Conservation (phyloP, 2,888 invertebrate genomes). For the Phymatocera aterrima region DNA sequence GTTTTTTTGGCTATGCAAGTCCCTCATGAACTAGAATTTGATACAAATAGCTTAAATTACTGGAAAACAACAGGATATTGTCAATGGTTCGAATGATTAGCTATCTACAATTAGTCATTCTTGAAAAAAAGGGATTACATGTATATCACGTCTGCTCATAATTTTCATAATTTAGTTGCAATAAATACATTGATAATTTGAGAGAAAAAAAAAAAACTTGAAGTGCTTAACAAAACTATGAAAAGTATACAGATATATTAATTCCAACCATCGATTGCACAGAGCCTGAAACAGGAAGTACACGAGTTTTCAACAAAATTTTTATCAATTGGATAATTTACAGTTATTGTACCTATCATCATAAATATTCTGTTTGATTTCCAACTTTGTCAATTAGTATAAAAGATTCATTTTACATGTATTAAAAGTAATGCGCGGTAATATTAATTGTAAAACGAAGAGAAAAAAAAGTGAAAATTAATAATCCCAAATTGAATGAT, state of each 20-base stretch:
- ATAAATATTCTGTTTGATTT: constrained; percentile 21
- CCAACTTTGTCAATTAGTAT: not conserved
- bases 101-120: not conserved
- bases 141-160: not conserved
- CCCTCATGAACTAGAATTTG: not conserved
- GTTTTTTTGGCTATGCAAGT: not conserved
- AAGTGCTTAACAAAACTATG: not conserved
- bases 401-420: not conserved
- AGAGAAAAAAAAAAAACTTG: not conserved
- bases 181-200: not conserved
- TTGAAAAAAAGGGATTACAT: not conserved
- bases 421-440: constrained; percentile 26
- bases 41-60: not conserved
- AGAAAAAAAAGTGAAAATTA: constrained; percentile 23
- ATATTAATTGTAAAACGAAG: no score
- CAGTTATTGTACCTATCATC: not conserved
- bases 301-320: not conserved
- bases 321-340: not conserved
- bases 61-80: not conserved
- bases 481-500: constrained; percentile 17
- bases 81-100: constrained; percentile 11
- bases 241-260: not conserved
- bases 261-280: not conserved
- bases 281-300: not conserved
- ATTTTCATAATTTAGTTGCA: not conserved